Evolutionary conservation across 2,888 invertebrate species (phyloP), one percentile per base, ranked within the genome.

Genomic region (Rapana venosa): DNA sequence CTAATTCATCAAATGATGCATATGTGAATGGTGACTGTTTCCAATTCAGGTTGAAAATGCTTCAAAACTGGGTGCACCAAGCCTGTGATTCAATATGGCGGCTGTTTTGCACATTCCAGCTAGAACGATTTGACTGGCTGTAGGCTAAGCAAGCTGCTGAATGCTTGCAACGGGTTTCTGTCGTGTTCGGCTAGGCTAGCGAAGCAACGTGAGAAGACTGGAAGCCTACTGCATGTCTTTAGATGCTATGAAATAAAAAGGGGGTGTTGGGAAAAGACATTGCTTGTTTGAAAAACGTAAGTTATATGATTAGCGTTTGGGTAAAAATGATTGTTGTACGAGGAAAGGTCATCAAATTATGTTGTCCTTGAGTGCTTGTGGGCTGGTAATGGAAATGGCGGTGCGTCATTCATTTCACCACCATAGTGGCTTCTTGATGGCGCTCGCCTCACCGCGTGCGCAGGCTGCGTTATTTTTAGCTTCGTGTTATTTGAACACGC

Each of bases 61-160:
- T 70, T 74, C 36, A 66, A 85, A 74, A 89, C 89, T 84, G 85
- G 85, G 61, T 85, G 81, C 85, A 36, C 85, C n/a, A 32, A 66
- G 84, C 89, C 66, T 85, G 20, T 36, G 56, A 89, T 89, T 89
- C 89, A 89, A 89, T 47, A 89, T 89, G 89, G 89, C 89, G 89
- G 85, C 89, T 85, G 83, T 61, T 58, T 79, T 32, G 85, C 83
- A 85, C 66, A 89, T 89, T 84, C 89, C 89, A 89, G 74, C 83
- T 70, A 36, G 81, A 66, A 84, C 89, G 89, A 87, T 87, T 87
- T 87, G 87, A 89, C 89, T 89, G 89, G 89, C 88, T 88, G 88
- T 84, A 77, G 79, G 20, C 70, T n/a, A 56, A 56, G 47, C 47
- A 5, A 8, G 61, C 86, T 61, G 86, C 86, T 30, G 61, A 58